Evolutionary conservation across 2,888 invertebrate genomes (phyloP).

Genomic region (Ctenicera cuprea): DNA sequence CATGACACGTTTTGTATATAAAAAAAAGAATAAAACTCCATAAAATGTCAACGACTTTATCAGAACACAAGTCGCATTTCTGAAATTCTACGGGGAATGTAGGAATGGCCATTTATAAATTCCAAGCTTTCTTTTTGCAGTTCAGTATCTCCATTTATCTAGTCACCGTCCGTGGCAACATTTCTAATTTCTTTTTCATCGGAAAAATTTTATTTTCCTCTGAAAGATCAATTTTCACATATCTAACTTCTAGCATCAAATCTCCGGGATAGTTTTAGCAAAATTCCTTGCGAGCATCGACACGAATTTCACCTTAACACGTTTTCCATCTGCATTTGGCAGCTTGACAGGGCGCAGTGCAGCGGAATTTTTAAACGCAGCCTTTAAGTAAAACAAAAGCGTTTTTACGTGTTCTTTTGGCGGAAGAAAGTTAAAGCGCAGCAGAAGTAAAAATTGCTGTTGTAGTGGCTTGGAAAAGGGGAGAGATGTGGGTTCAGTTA

Average conservation of each 20-base stretch:
- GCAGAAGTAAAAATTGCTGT: conserved; percentile 21
- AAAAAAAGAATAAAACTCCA: neutral
- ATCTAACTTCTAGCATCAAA: neutral
- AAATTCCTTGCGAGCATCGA: neutral
- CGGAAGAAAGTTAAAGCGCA: conserved; percentile 22
- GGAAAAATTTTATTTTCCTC: neutral
- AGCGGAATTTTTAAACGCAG: conserved; percentile 37
- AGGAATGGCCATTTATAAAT: conserved; percentile 3
- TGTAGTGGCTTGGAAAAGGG: conserved; percentile 10
- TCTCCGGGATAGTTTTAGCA: neutral
- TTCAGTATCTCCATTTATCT: conserved; percentile 5
- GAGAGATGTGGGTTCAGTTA: neutral
- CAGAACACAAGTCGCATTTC: conserved; percentile 2
- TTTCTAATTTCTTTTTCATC: neutral
- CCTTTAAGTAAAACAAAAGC: conserved; percentile 40
- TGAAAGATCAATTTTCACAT: too few species aligned
- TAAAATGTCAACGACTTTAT: conserved; percentile 6
- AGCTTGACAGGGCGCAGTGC: conserved; percentile 41
- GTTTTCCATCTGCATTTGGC: conserved; percentile 35
- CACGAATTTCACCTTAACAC: conserved; percentile 20
- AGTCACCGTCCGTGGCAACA: neutral
- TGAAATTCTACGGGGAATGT: neutral
- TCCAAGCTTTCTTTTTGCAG: neutral
- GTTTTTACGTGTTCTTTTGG: conserved; percentile 40
- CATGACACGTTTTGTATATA: neutral